Evolutionary conservation across 2,888 invertebrate species (phyloP).

Genomic region (Cyclophora punctaria): DNA sequence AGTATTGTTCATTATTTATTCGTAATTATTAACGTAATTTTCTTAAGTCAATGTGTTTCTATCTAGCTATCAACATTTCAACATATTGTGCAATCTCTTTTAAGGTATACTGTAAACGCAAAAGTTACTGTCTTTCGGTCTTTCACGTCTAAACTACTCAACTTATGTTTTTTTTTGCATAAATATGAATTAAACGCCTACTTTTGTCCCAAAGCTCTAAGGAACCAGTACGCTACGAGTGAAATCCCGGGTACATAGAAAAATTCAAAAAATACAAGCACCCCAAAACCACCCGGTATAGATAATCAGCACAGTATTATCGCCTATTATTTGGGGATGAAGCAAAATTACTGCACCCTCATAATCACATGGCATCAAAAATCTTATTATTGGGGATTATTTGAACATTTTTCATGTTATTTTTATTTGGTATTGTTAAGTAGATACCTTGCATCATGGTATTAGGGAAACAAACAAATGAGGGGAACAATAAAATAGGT

Average conservation of each 20-base stretch:
- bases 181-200: too few species aligned
- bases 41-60: too few species aligned
- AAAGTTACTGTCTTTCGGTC: too few species aligned
- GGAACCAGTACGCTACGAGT: background rate
- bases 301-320: slow-evolving; percentile 36
- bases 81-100: too few species aligned
- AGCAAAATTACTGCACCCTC: slow-evolving; percentile 42
- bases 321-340: slow-evolving; percentile 42
- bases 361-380: slow-evolving; percentile 36
- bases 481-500: slow-evolving; percentile 20
- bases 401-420: slow-evolving; percentile 8
- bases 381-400: slow-evolving; percentile 42
- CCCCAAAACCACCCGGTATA: slow-evolving; percentile 18
- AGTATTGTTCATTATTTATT: too few species aligned
- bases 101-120: too few species aligned
- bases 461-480: slow-evolving; percentile 2
- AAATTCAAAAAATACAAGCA: background rate
- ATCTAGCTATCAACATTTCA: too few species aligned
- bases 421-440: slow-evolving; percentile 8
- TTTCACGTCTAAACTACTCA: too few species aligned
- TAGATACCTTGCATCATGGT: too few species aligned
- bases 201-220: too few species aligned
- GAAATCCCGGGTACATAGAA: background rate
- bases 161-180: too few species aligned
- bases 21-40: too few species aligned